phyloP scores from a whole-genome alignment of 1,140 invertebrate genomes.

The Achatina immaculata region DNA sequence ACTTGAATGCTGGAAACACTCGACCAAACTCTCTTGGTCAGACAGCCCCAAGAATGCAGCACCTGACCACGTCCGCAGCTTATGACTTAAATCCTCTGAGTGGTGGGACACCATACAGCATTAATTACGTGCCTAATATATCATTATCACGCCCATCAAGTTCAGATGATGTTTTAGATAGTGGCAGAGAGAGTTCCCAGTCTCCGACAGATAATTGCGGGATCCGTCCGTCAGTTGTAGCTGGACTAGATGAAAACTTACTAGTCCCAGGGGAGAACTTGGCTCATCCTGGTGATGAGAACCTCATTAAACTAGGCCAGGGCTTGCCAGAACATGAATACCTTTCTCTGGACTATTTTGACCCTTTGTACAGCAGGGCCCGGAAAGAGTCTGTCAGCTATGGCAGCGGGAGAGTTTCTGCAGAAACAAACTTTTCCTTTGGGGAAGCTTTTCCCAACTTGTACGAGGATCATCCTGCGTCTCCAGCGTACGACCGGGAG shows the following conservation, averaged over 20 bases:
- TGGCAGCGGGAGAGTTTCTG: conserved; percentile 2
- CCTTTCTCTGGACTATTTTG: conserved; percentile 63
- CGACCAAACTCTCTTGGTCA: neutral
- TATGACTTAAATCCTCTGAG: neutral
- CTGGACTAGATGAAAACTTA: conserved; percentile 36
- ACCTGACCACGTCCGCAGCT: neutral
- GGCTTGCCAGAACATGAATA: conserved; percentile 58
- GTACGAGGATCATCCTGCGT: conserved; percentile 25
- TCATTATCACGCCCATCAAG: conserved; percentile 39
- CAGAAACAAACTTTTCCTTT: conserved; percentile 46
- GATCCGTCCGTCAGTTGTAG: neutral
- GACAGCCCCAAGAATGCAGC: neutral
- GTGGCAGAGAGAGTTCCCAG: neutral
- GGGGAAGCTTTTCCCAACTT: conserved; percentile 48
- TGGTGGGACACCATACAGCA: neutral
- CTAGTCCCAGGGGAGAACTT: neutral
- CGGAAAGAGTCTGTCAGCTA: conserved; percentile 52
- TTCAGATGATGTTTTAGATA: conserved; percentile 27
- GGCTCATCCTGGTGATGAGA: conserved; percentile 34
- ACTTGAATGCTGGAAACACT: neutral
- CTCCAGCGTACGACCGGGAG: conserved; percentile 21
- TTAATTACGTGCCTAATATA: conserved; percentile 12
- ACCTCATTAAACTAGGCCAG: conserved; percentile 27
- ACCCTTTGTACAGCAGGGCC: conserved; percentile 59
- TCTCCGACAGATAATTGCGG: conserved; percentile 7